A percentile compares a stretch with the other conserved stretches of the same genome.
These are phyloP conservation scores for Antheraea yamamai DNA, from an alignment of 2,888 invertebrate genomes.

Conservation along the genomic window DNA sequence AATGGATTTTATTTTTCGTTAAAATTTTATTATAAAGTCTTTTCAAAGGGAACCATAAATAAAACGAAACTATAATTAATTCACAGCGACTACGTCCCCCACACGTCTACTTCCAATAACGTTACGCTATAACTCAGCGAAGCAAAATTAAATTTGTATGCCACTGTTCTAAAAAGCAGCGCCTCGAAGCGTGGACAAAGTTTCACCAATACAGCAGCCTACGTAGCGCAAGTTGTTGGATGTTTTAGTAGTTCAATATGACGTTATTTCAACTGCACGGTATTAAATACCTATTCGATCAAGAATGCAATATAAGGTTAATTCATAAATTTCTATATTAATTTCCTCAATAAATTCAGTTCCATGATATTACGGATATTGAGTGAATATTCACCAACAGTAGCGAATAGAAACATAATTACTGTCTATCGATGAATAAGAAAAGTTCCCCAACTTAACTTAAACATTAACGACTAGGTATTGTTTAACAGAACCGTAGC, in stretches of 20 bases:
- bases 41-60: conserved; percentile 19
- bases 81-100: conserved; percentile 20
- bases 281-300: conserved; percentile 9
- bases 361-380: no score
- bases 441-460: neutral
- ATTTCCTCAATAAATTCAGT: neutral
- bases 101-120: conserved; percentile 37
- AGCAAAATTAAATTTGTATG: conserved; percentile 47
- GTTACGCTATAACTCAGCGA: conserved; percentile 39
- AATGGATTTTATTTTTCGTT: neutral
- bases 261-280: conserved; percentile 15
- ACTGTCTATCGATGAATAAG: neutral
- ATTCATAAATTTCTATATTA: conserved; percentile 1
- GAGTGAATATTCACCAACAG: no score
- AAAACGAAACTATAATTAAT: conserved; percentile 25
- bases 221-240: conserved; percentile 16
- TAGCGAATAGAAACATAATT: neutral
- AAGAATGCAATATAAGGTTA: neutral
- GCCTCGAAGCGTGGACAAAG: conserved; percentile 30
- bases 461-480: neutral
- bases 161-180: conserved; percentile 38
- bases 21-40: neutral
- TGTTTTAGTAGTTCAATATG: conserved; percentile 16
- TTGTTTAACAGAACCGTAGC: neutral
- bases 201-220: conserved; percentile 24